Evolutionary conservation across 2,888 invertebrate species (phyloP), one percentile per base, ranked within the genome.

Genomic region (Eugnorisma glareosa): DNA sequence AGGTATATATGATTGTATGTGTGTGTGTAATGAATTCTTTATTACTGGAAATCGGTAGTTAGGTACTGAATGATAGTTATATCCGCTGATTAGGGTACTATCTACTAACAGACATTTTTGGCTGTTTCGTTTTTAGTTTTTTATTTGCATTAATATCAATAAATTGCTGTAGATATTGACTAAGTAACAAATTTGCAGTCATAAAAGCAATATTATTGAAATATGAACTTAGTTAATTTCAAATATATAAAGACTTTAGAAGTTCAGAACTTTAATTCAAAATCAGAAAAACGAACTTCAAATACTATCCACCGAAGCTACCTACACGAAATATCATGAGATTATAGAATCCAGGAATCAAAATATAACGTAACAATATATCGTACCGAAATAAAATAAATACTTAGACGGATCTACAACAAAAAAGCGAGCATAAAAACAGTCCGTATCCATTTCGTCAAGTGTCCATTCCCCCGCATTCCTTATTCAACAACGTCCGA

Each of bases 401-500:
- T 31, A 51, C 61, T 67, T 67, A 67, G 40, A 61, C 67, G 67
- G 79, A 83, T 73, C 80, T 76, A 86, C 83, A 90, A 89, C 86
- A 89, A 89, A 89, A 89, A 82, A 79, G 80, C 81, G 59, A 78
- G 57, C 70, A 86, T 81, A 85, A 82, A 83, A 78, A 48, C 75
- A 69, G 71, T 78, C 78, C 81, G 78, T 81, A 89, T 89, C 88
- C 84, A 88, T 89, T 90, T 82, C 87, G 90, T 89, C 86, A 91
- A 92, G 91, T 89, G 90, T 87, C 88, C 91, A 86, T 87, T 87
- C 86, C 83, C 89, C 89, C 91, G 92, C 95, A 96, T 96, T 94
- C 95, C 94, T 96, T 96, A 96, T 96, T 96, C 94, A 96, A 89
- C 91, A 91, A 86, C 90, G 95, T 94, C 96, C 95, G 93, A 95